A percentile compares a stretch with the other conserved stretches of the same genome.
Conservation (phyloP, 2,113 vertebrate species). For the mouse (Mus musculus) region DNA sequence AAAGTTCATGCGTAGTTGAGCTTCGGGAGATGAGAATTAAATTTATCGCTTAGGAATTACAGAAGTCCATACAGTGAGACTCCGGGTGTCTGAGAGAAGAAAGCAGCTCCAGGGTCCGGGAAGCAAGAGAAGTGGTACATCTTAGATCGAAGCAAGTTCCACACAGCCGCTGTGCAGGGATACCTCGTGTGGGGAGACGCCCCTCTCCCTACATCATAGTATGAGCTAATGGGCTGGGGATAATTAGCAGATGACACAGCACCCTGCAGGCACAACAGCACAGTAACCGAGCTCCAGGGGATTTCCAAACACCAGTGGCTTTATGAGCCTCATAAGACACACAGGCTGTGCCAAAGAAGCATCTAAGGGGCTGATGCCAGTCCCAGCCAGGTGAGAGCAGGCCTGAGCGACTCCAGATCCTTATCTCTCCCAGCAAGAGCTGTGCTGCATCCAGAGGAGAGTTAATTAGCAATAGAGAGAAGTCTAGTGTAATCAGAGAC, state of each 20-base stretch:
- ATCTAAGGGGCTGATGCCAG: neutral
- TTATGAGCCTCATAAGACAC: constrained; percentile 21
- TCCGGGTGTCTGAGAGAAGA: neutral
- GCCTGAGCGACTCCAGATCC: neutral
- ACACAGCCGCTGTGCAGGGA: neutral
- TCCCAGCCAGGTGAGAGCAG: neutral
- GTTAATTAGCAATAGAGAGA: constrained; percentile 31
- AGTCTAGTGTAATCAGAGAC: neutral
- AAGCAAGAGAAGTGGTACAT: neutral
- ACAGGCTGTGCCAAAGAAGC: constrained; percentile 19
- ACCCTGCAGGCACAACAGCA: constrained; percentile 26
- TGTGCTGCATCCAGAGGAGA: neutral
- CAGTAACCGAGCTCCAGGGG: neutral
- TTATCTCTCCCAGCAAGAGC: constrained; percentile 24
- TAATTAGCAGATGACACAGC: constrained; percentile 66
- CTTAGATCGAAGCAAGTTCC: neutral
- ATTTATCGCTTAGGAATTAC: rapidly evolving
- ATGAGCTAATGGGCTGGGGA: constrained; percentile 12
- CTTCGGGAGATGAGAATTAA: neutral
- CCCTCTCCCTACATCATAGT: constrained; percentile 3
- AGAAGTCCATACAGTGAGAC: neutral
- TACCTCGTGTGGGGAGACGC: neutral
- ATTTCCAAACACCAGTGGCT: constrained; percentile 35
- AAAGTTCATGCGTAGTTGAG: neutral
- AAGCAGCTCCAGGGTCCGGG: neutral